Evolutionary conservation across 2,113 vertebrate genomes (phyloP), one percentile per base, ranked within the genome.

Genomic region (Abramis brama): DNA sequence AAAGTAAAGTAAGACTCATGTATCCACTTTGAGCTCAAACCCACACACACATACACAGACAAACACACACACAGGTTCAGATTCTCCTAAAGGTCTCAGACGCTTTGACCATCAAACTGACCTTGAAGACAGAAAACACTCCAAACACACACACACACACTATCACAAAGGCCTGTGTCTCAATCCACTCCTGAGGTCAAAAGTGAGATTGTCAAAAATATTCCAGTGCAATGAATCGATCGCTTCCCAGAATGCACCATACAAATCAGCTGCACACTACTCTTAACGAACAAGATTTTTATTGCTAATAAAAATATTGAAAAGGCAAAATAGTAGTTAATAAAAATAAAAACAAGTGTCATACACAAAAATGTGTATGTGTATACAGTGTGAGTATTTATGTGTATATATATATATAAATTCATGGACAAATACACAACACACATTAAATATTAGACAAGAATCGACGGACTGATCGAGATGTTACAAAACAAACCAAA

Each of bases 41-140:
- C 13, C 13, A 30, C n/a, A 13, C 25, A 27, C 60, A 27, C 45
- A 62, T 10, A 59, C 59, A 62, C 9, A 62, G n/a, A 64, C 60
- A 27, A 13, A 5, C 47, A 11, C 50, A 52, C 52, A 30, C 62
- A 62, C 25, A 4, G 33, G 19, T 70, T 70, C 33, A 70, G 33
- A 39, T 5, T 70, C 66, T 70, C 66, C 19, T 70, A 70, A 70
- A 70, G 66, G 33, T 70, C 66, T 70, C 30, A 70, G 66, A 36
- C 1, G 7, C 30, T 70, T 70, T 70, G 66, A 39, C 66, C 66
- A 70, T 39, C 33, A 70, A 36, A 39, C 1, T 70, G 66, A 70
- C 66, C 66, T 70, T 39, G 66, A 70, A 70, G 66, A 23, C 66
- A 70, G 33, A 70, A 70, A 70, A 70, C 66, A 36, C 66, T 1